Base-by-base conservation (phyloP, 1,140 invertebrate genomes). In the Oryctes rhinoceros region DNA sequence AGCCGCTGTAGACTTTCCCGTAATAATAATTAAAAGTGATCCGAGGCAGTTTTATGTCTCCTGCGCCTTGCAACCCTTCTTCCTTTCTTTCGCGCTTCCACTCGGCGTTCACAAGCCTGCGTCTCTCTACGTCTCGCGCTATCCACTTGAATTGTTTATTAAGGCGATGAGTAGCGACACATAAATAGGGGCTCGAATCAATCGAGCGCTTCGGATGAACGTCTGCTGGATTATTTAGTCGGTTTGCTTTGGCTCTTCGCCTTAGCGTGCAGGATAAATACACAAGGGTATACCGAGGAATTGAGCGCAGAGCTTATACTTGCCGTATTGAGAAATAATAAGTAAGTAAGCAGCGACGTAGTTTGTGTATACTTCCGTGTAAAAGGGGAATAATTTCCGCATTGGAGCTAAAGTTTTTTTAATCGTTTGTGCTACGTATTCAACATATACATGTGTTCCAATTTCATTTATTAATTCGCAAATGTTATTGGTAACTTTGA, bases 181-280 rank as follows among this genome's bases (percentile, higher is more conserved):
- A 18, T 59, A 59, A 59, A 59, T 59, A 59, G 53, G 53, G 53
- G 18, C 53, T 59, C n/a, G 53, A 59, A 59, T 59, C 53, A 59
- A 59, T 59, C 53, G 53, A 59, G 53, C 53, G 53, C 53, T 59
- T 4, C 53, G 53, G 53, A 59, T 59, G 53, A 59, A 59, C 18
- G 53, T 59, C 53, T 59, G 53, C n/a, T 59, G 53, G 53, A 59
- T 59, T 59, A 59, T 59, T 59, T 59, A 59, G 53, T 59, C 53
- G 53, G 53, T 59, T 59, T 59, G 53, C 53, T 59, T 59, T 18
- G 18, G 53, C 53, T 59, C 53, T 59, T 59, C 18, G 53, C 53
- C 53, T 59, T 59, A 59, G 53, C 15, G 53, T n/a, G 13, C n/a
- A 59, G 13, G 53, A 59, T 59, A 59, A 59, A 59, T 59, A 59